Conservation (phyloP, 2,888 invertebrate genomes). For the Drosophila paramelanica region DNA sequence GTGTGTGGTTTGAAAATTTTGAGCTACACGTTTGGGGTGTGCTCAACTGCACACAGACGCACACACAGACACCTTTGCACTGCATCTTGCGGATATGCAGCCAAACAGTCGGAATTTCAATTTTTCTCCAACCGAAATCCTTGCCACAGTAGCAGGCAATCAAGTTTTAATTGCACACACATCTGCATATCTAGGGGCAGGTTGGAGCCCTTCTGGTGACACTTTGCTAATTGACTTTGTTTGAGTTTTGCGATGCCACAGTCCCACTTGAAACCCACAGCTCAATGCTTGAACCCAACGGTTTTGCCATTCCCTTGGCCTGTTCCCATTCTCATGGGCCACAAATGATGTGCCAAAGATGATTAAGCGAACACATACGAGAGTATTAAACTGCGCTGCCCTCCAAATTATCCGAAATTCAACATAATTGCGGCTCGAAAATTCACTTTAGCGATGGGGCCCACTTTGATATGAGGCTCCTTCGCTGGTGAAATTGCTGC, state of each 20-base stretch:
- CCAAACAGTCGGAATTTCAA: constrained; percentile 58
- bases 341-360: constrained; percentile 67
- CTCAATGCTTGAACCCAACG: not conserved
- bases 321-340: constrained; percentile 26
- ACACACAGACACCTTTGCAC: constrained; percentile 20
- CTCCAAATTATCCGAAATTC: constrained; percentile 57
- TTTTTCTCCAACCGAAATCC: constrained; percentile 62
- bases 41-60: constrained; percentile 49
- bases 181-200: constrained; percentile 39
- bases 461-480: constrained; percentile 19
- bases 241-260: constrained; percentile 45
- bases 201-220: constrained; percentile 37
- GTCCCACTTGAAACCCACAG: constrained; percentile 24
- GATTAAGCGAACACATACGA: constrained; percentile 44
- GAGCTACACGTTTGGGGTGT: constrained; percentile 78
- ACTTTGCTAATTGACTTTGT: constrained; percentile 68
- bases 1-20: constrained; percentile 68
- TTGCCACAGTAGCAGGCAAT: constrained; percentile 73
- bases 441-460: constrained; percentile 52
- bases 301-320: not conserved
- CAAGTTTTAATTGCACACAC: constrained; percentile 82
- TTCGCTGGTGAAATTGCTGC: constrained; percentile 61
- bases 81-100: constrained; percentile 63
- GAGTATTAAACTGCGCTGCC: constrained; percentile 43
- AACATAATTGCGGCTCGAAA: constrained; percentile 57